Conservation (phyloP, 2,113 vertebrate species). For the Pseudolaguvia tuberculata region DNA sequence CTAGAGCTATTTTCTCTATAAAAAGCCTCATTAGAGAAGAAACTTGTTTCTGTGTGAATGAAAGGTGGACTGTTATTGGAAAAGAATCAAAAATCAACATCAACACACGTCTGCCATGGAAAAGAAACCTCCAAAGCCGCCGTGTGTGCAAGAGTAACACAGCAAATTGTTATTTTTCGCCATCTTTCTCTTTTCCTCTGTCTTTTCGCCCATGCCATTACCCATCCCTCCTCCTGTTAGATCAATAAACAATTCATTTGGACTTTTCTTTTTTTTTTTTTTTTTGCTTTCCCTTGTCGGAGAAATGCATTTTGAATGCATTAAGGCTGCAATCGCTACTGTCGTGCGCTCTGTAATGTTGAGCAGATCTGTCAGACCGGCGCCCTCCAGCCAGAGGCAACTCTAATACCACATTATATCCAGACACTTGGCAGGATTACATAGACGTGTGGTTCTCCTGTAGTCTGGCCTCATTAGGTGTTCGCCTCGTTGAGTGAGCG, state of each 20-base stretch:
- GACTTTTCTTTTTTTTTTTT: slow-evolving; percentile 48
- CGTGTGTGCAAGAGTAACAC: slow-evolving; percentile 28
- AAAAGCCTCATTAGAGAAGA: slow-evolving; percentile 29
- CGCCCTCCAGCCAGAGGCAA: slow-evolving; percentile 29
- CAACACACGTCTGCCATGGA: slow-evolving; percentile 2
- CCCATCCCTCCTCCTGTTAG: slow-evolving; percentile 50
- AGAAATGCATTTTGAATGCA: slow-evolving; percentile 56
- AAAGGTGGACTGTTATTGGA: not conserved
- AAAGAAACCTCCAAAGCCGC: slow-evolving; percentile 34
- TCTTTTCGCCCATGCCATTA: slow-evolving; percentile 23
- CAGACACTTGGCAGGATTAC: slow-evolving; percentile 47
- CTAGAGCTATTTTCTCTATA: slow-evolving; percentile 56
- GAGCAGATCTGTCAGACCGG: slow-evolving; percentile 43
- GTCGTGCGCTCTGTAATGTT: slow-evolving; percentile 31
- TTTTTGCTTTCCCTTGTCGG: slow-evolving; percentile 49
- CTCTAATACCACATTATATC: slow-evolving; percentile 49
- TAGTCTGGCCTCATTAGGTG: slow-evolving; percentile 48
- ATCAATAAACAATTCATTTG: slow-evolving; percentile 60
- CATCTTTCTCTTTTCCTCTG: slow-evolving; percentile 1
- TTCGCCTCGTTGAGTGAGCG: slow-evolving; percentile 22
- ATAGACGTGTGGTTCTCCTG: slow-evolving; percentile 40
- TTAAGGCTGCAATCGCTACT: slow-evolving; percentile 49
- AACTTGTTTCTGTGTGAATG: slow-evolving; percentile 26
- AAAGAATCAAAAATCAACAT: slow-evolving; percentile 20
- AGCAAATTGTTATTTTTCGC: slow-evolving; percentile 44